These are phyloP conservation scores for Chalcis sispes DNA, from an alignment of 2,888 invertebrate genomes.

Conservation along the genomic window DNA sequence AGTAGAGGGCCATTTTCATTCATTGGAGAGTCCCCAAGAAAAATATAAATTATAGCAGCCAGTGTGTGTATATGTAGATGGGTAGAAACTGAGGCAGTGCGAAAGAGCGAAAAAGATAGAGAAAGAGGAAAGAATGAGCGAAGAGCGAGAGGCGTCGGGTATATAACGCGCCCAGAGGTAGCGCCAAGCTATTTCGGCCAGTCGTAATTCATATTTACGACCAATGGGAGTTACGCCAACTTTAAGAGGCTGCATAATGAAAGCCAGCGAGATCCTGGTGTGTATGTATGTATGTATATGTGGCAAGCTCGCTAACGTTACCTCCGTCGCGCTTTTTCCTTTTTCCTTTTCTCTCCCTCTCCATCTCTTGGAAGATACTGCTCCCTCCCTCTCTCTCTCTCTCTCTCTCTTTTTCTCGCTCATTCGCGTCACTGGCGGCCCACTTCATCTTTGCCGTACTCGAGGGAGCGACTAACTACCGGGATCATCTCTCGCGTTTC, in stretches of 20 bases:
- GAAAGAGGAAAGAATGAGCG: conserved; percentile 31
- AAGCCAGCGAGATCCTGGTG: conserved; percentile 60
- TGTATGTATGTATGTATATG: too few relatives aligned
- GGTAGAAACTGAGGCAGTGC: neutral
- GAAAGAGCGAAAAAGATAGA: conserved; percentile 43
- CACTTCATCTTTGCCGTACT: too few relatives aligned
- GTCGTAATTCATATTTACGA: conserved; percentile 72
- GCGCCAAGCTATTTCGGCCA: conserved; percentile 69
- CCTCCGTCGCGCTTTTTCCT: conserved; percentile 48
- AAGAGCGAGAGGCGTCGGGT: conserved; percentile 3
- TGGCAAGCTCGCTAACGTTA: too few relatives aligned
- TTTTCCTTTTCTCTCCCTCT: neutral
- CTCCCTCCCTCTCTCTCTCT: neutral
- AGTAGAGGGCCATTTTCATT: conserved; percentile 61
- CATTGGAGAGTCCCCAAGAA: conserved; percentile 62
- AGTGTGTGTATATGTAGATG: conserved; percentile 40
- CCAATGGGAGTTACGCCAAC: conserved; percentile 72
- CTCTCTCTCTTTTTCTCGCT: neutral
- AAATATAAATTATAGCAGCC: conserved; percentile 63
- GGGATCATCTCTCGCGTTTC: too few relatives aligned
- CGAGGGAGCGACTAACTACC: too few relatives aligned
- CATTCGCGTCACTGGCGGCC: too few relatives aligned
- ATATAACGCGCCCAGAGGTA: conserved; percentile 44
- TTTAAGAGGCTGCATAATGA: conserved; percentile 73
- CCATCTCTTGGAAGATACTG: neutral